Base-by-base conservation (phyloP, 2,113 vertebrate species). In the Oncorhynchus keta region DNA sequence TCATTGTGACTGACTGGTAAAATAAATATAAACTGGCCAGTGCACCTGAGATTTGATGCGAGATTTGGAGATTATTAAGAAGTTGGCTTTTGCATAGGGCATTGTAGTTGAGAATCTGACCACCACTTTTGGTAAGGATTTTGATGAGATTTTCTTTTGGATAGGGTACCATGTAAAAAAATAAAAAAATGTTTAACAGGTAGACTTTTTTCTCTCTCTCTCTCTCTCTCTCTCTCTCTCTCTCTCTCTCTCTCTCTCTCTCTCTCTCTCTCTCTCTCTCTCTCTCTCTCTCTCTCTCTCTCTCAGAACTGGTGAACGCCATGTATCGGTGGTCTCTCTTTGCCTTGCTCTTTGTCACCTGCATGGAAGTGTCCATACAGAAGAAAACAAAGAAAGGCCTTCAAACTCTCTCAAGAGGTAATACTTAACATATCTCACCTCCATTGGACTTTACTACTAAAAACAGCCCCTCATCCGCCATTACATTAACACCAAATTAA, bases 381-480 rank as follows among this genome's bases (percentile, higher is more conserved):
- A 84, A 39, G 75, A 81, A 66, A 79, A 65, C 39, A 76, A 83
- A 78, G 57, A 24, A 82, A 78, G 61, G 30, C 4, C 48, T 62
- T 28, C 32, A 76, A 32, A 61, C 74, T 22, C 66, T 89, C 2
- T 74, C 91, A 20, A 88, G 85, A 90, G 93, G 93, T 92, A 74
- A 3, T 82, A 35, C 2, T 20, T 16, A 18, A 59, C 9, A 55
- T 55, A 55, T 3, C 39, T 45, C 11, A 45, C 16, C 51, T 55
- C 16, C 16, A 55, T 55, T 55, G 16, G 16, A 55, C 16, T 13
- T 55, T 55, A 18, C 3, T 18, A 55, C 51, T 55, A 55, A 55
- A 55, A 55, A 55, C 4, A 5, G 3, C 4, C 18, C 51, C 16
- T 55, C 51, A 18, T 55, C 51, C 51, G 3, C 51, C 51, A 18